Percentiles rank a stretch among this genome's conserved stretches.
phyloP scores from a whole-genome alignment of 2,797 vertebrate genomes.

The Spea hammondii region DNA sequence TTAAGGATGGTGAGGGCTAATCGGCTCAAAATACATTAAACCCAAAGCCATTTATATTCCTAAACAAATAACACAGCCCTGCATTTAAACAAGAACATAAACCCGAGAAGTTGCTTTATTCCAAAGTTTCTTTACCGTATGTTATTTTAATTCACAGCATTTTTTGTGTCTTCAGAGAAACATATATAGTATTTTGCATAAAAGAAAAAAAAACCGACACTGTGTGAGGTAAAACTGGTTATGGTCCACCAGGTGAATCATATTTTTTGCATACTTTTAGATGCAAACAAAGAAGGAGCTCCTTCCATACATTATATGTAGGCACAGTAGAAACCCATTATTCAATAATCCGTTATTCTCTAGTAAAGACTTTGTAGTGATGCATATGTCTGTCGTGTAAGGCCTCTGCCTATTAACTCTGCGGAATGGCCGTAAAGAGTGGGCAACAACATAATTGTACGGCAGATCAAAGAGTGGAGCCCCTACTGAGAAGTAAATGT shows the following conservation, averaged over 20 bases:
- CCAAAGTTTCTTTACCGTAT: slow-evolving; percentile 34
- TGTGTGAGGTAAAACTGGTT: neutral
- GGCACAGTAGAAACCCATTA: slow-evolving; percentile 45
- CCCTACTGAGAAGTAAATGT: slow-evolving; percentile 74
- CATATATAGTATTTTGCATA: neutral
- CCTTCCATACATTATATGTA: slow-evolving; percentile 11
- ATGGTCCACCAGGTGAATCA: neutral
- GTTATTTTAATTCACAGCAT: slow-evolving; percentile 21
- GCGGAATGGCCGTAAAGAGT: slow-evolving; percentile 59
- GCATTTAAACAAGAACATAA: slow-evolving; percentile 18
- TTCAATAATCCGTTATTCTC: slow-evolving; percentile 54
- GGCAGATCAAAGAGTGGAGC: slow-evolving; percentile 72
- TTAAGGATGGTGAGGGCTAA: too few species aligned
- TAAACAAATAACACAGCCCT: slow-evolving; percentile 5
- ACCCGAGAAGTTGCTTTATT: slow-evolving; percentile 5
- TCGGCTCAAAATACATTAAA: slow-evolving; percentile 12
- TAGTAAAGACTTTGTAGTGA: slow-evolving; percentile 64
- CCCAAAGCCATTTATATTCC: slow-evolving; percentile 26
- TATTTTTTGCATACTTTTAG: slow-evolving; percentile 6
- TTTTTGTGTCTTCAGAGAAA: slow-evolving; percentile 17
- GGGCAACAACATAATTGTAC: slow-evolving; percentile 69
- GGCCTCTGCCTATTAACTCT: slow-evolving; percentile 67
- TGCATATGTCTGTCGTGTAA: slow-evolving; percentile 59
- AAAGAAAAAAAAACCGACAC: neutral
- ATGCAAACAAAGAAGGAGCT: slow-evolving; percentile 37